Percentiles rank a stretch among this genome's conserved stretches.
Evolutionary conservation across 2,888 invertebrate species (phyloP).

Genomic region (Dyspetes luteomarginatus): DNA sequence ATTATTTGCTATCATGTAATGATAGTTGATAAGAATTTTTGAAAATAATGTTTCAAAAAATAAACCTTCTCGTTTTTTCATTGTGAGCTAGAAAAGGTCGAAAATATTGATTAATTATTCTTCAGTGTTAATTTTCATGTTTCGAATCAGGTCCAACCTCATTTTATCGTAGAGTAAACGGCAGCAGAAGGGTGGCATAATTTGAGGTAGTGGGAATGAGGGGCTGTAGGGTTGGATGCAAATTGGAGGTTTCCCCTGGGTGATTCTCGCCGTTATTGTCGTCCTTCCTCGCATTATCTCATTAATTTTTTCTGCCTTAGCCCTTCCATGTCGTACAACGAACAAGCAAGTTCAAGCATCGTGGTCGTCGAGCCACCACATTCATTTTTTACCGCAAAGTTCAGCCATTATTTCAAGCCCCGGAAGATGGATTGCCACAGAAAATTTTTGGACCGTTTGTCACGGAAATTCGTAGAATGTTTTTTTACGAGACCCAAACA

Average conservation of each 20-base stretch:
- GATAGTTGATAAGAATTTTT: no score
- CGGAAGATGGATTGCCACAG: neutral
- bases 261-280: constrained; percentile 1
- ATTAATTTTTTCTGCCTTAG: constrained; percentile 6
- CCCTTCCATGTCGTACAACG: constrained; percentile 22
- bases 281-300: constrained; percentile 2
- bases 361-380: constrained; percentile 13
- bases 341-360: constrained; percentile 23
- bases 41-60: no score
- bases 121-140: neutral
- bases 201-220: constrained; percentile 6
- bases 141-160: neutral
- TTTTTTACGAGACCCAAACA: no score
- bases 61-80: no score
- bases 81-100: no score
- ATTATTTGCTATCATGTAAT: no score
- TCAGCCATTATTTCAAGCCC: constrained; percentile 10
- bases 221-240: constrained; percentile 22
- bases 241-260: constrained; percentile 17
- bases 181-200: neutral
- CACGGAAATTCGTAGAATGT: neutral
- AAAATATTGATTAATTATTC: no score
- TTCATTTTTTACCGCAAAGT: constrained; percentile 28
- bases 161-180: neutral
- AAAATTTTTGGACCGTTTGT: constrained; percentile 4